Evolutionary conservation across 2,888 invertebrate genomes (phyloP).

Genomic region (Eupithecia dodoneata): DNA sequence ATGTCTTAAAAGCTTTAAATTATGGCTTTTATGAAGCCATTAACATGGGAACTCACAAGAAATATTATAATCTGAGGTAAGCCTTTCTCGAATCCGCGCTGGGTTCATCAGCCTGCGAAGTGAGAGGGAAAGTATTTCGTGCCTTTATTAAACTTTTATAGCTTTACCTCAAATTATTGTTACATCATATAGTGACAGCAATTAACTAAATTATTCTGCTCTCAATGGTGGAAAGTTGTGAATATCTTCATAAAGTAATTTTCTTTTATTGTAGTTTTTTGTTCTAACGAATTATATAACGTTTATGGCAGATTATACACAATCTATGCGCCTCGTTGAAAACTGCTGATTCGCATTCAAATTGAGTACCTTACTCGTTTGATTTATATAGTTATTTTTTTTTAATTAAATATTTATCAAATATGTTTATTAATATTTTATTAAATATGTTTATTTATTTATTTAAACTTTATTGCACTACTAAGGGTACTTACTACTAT

Average conservation of each 20-base stretch:
- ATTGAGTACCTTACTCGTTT: background rate
- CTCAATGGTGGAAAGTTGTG: slow-evolving; percentile 8
- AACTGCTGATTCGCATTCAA: background rate
- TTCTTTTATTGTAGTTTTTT: slow-evolving; percentile 6
- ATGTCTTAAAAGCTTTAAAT: background rate
- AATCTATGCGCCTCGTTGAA: background rate
- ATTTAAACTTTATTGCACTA: no score
- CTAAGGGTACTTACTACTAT: no score
- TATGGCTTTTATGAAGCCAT: background rate
- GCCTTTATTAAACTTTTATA: slow-evolving; percentile 22
- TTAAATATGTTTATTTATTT: no score
- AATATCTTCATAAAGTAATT: slow-evolving; percentile 11
- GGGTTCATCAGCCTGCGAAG: slow-evolving; percentile 34
- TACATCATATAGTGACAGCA: slow-evolving; percentile 22
- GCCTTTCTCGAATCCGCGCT: slow-evolving; percentile 8
- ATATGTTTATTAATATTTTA: no score
- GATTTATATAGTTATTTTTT: background rate
- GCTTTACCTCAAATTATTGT: slow-evolving; percentile 28
- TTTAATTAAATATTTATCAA: no score
- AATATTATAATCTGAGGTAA: background rate
- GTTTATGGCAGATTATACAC: background rate
- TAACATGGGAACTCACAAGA: background rate
- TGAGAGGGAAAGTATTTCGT: slow-evolving; percentile 35
- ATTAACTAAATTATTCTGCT: slow-evolving; percentile 17
- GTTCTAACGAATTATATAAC: slow-evolving; percentile 13